These are phyloP conservation scores for Euspilapteryx auroguttella DNA, from an alignment of 2,888 invertebrate species.

Conservation along the genomic window DNA sequence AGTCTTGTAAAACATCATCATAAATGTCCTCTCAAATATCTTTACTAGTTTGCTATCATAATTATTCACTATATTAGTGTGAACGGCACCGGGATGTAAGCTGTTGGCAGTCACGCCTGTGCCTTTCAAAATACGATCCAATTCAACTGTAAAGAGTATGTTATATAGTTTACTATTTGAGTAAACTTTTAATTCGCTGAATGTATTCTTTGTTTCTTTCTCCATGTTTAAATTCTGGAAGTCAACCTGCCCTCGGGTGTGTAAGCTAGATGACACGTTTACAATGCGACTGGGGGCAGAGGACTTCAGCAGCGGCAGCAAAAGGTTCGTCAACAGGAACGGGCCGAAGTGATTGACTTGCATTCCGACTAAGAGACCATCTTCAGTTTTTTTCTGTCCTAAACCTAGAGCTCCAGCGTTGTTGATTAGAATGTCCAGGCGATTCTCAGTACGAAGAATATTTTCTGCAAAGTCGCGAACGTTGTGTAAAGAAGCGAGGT, in stretches of 20 bases:
- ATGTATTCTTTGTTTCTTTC: slow-evolving; percentile 13
- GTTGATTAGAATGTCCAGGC: slow-evolving; percentile 63
- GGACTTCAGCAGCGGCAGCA: slow-evolving; percentile 41
- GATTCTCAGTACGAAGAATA: slow-evolving; percentile 46
- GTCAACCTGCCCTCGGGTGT: slow-evolving; percentile 19
- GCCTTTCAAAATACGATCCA: slow-evolving; percentile 67
- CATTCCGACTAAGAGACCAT: slow-evolving; percentile 62
- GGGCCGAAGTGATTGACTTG: slow-evolving; percentile 65
- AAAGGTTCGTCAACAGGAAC: slow-evolving; percentile 66
- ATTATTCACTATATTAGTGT: slow-evolving; percentile 70
- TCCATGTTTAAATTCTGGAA: slow-evolving; percentile 22
- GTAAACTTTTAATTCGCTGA: slow-evolving; percentile 4
- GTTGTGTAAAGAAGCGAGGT: slow-evolving; percentile 53
- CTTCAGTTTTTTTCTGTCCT: slow-evolving; percentile 48
- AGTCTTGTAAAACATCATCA: slow-evolving; percentile 17
- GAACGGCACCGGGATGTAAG: slow-evolving; percentile 80
- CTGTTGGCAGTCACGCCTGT: slow-evolving; percentile 75
- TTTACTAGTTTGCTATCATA: slow-evolving; percentile 10
- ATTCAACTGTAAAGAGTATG: slow-evolving; percentile 71
- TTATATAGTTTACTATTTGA: slow-evolving; percentile 69
- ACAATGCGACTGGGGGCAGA: slow-evolving; percentile 38
- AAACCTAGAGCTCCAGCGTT: slow-evolving; percentile 58
- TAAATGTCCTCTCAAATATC: no score
- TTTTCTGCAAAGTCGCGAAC: slow-evolving; percentile 64
- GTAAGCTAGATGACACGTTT: slow-evolving; percentile 28